Conservation (phyloP, 2,113 vertebrate species). For the Taurulus bubalis region DNA sequence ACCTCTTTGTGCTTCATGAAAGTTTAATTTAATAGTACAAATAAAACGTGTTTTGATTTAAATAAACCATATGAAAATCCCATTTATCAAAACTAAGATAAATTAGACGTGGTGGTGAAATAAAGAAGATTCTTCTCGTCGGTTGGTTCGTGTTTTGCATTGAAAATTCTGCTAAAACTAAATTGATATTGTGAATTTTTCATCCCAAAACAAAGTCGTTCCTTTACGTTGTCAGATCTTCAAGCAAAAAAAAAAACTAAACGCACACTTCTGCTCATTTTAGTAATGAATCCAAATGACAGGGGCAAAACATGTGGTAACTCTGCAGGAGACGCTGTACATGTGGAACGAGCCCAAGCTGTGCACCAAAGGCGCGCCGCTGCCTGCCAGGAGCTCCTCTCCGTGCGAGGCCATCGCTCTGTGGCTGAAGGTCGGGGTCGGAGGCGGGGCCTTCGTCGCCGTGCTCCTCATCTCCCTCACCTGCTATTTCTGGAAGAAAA, state of each 20-base stretch:
- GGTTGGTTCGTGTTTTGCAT: no score
- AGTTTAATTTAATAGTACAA: no score
- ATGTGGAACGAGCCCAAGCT: constrained; percentile 95
- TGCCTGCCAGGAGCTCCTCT: constrained; percentile 87
- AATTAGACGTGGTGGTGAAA: no score
- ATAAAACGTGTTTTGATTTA: no score
- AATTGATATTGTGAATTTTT: background rate
- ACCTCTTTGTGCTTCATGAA: no score
- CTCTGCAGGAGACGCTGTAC: constrained; percentile 89
- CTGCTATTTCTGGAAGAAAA: constrained; percentile 99
- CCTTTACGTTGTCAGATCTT: no score
- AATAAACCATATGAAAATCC: no score
- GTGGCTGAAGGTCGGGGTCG: constrained; percentile 93
- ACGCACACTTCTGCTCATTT: background rate
- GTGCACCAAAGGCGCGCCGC: constrained; percentile 88
- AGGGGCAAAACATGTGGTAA: no score
- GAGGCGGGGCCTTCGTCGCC: constrained; percentile 89
- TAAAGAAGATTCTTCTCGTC: no score
- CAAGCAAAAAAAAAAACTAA: background rate
- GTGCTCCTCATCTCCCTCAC: constrained; percentile 93
- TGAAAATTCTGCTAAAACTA: no score
- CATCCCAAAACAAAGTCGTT: background rate
- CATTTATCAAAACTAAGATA: no score
- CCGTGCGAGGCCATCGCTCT: constrained; percentile 93
- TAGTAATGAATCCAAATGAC: background rate